Evolutionary conservation across 1,140 invertebrate species (phyloP).

Genomic region (Penaeus chinensis): DNA sequence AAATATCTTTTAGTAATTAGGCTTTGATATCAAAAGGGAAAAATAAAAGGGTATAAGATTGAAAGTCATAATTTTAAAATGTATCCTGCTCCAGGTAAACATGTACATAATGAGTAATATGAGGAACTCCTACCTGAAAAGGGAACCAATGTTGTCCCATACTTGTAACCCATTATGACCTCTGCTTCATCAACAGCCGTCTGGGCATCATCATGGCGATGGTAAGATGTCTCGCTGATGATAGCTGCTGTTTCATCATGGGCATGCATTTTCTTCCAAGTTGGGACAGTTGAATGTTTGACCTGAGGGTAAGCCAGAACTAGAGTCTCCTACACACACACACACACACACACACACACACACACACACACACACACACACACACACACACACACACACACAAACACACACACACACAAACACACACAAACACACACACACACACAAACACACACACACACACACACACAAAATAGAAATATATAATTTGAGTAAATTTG

Average conservation of each 20-base stretch:
- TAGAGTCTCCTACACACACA: background rate
- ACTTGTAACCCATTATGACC: constrained; percentile 70
- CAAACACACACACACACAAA: no score
- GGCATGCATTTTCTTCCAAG: constrained; percentile 70
- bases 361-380: background rate
- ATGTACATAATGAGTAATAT: no score
- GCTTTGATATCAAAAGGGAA: no score
- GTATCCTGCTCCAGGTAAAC: no score
- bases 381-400: background rate
- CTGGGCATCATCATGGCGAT: constrained; percentile 70
- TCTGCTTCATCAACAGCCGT: constrained; percentile 70
- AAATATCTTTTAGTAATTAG: no score
- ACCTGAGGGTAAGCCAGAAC: constrained; percentile 23
- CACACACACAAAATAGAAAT: background rate
- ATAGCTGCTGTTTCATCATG: constrained; percentile 66
- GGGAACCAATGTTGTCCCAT: constrained; percentile 72
- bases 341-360: background rate
- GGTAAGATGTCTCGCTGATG: constrained; percentile 68
- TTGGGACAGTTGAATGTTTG: constrained; percentile 44
- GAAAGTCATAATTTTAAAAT: background rate
- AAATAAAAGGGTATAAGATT: no score
- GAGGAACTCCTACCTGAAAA: constrained; percentile 65
- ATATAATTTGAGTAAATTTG: no score
- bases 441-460: no score
- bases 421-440: background rate